These are phyloP conservation scores for Semotilus atromaculatus DNA, from an alignment of 2,797 vertebrate species.

Conservation along the genomic window DNA sequence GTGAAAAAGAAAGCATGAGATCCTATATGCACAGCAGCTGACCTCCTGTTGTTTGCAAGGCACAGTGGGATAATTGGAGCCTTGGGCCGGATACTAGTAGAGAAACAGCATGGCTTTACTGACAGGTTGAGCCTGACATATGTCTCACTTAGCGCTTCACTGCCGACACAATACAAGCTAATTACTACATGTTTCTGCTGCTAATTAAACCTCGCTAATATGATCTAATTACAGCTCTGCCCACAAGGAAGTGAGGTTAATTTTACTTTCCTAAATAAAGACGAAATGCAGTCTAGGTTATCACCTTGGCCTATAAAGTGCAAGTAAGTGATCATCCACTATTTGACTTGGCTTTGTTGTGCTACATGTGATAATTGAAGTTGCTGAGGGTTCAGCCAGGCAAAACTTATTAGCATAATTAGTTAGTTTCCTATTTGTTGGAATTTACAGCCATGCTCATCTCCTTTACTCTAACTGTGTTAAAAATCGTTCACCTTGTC, in stretches of 20 bases:
- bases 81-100: conserved; percentile 62
- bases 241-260: conserved; percentile 25
- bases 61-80: conserved; percentile 69
- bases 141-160: conserved; percentile 66
- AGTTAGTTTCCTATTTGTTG: conserved; percentile 40
- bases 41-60: conserved; percentile 51
- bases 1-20: conserved; percentile 40
- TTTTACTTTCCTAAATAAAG: conserved; percentile 14
- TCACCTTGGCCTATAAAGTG: background rate
- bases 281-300: background rate
- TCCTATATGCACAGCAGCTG: conserved; percentile 7
- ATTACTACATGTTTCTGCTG: conserved; percentile 70
- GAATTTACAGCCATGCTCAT: background rate
- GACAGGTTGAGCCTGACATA: conserved; percentile 61
- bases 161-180: conserved; percentile 65
- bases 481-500: conserved; percentile 1
- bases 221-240: conserved; percentile 46
- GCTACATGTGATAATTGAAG: conserved; percentile 30
- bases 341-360: conserved; percentile 31
- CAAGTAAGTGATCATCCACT: background rate
- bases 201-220: conserved; percentile 68
- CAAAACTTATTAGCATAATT: conserved; percentile 41
- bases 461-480: background rate
- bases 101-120: conserved; percentile 59
- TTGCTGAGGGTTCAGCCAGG: conserved; percentile 8